A percentile compares a stretch with the other conserved stretches of the same genome.
These are phyloP conservation scores for Sebastes diploproa DNA, from an alignment of 2,797 vertebrate species.

Conservation along the genomic window DNA sequence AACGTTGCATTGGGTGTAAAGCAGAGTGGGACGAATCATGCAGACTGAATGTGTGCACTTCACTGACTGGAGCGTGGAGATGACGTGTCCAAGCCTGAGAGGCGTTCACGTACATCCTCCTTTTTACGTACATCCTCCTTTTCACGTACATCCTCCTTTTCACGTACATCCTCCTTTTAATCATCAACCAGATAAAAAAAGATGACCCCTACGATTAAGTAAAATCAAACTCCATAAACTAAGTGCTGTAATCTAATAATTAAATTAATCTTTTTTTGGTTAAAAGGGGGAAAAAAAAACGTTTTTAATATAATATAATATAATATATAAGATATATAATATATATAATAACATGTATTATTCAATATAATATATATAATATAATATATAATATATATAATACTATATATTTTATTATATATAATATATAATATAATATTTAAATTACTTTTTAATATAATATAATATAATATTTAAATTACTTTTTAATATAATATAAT, in stretches of 20 bases:
- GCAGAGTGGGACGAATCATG: constrained; percentile 11
- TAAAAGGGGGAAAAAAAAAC: background rate
- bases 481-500: too few relatives aligned
- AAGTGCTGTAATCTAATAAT: rapidly evolving
- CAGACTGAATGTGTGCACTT: constrained; percentile 6
- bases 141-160: background rate
- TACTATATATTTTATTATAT: too few relatives aligned
- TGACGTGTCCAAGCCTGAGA: constrained; percentile 73
- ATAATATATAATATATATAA: too few relatives aligned
- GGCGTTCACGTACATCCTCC: background rate
- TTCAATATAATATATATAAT: too few relatives aligned
- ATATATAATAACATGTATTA: too few relatives aligned
- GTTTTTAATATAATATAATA: too few relatives aligned
- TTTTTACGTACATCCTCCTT: background rate
- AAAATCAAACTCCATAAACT: rapidly evolving
- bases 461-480: too few relatives aligned
- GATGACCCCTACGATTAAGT: background rate
- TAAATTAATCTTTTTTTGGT: rapidly evolving
- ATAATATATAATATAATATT: too few relatives aligned
- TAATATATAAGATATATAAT: too few relatives aligned
- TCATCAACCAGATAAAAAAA: background rate
- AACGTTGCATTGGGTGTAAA: background rate
- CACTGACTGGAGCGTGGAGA: constrained; percentile 39
- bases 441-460: too few relatives aligned
- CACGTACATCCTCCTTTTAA: background rate